Evolutionary conservation across 37 sponge, comb jelly and placozoan species (phyloP).

Genomic region (Hormiphora californensis): DNA sequence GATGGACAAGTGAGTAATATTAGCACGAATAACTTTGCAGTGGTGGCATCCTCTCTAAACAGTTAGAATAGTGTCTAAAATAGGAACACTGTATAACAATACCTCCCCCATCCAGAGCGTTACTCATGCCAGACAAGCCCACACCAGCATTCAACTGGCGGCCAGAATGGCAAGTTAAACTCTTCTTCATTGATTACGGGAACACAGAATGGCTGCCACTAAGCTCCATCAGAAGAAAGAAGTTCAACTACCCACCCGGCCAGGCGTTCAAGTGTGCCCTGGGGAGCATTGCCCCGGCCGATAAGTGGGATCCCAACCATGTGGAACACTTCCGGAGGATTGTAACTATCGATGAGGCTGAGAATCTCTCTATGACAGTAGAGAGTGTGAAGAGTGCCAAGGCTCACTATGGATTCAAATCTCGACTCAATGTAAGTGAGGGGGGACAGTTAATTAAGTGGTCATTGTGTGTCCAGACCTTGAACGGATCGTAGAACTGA

Average conservation of each 20-base stretch:
- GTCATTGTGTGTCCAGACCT: no score
- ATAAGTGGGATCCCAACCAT: no score
- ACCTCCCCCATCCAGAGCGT: background rate
- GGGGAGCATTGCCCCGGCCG: constrained; percentile 48
- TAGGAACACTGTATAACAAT: background rate
- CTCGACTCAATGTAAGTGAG: constrained; percentile 44
- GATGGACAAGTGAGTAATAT: constrained; percentile 9
- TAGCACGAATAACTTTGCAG: no score
- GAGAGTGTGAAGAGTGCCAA: constrained; percentile 33
- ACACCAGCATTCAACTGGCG: constrained; percentile 11
- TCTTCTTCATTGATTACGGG: constrained; percentile 40
- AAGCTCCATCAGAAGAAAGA: background rate
- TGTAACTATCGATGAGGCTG: background rate
- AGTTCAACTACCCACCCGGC: constrained; percentile 41
- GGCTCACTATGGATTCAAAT: constrained; percentile 55
- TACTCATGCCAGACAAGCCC: constrained; percentile 39
- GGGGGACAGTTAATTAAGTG: no score
- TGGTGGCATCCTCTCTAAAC: no score
- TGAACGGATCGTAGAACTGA: no score
- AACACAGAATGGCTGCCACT: constrained; percentile 23
- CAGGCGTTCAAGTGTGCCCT: constrained; percentile 20
- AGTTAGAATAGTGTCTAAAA: no score
- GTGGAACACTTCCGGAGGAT: background rate
- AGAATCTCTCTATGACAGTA: background rate
- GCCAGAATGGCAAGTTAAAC: constrained; percentile 11